These are phyloP conservation scores for Euzetes globulus DNA, from an alignment of 2,888 invertebrate genomes.

Conservation along the genomic window DNA sequence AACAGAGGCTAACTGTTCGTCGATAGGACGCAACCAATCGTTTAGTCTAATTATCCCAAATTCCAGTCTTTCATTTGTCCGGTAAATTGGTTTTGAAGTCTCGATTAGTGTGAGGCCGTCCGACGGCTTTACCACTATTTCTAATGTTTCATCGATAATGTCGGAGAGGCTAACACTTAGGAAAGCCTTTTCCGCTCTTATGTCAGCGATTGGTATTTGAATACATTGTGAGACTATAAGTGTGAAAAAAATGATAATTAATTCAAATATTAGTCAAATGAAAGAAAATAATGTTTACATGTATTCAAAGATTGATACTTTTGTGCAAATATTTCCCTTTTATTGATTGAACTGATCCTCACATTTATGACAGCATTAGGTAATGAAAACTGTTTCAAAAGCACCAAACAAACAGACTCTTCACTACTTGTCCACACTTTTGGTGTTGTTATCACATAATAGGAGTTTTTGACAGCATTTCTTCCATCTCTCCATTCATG, in stretches of 20 bases:
- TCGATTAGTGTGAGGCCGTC: slow-evolving; percentile 26
- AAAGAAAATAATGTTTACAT: neutral
- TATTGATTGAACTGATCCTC: neutral
- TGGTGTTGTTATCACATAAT: slow-evolving; percentile 6
- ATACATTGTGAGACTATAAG: neutral
- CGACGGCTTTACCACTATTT: neutral
- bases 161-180: neutral
- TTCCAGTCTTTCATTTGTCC: slow-evolving; percentile 2
- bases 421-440: slow-evolving; percentile 11
- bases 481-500: neutral
- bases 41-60: slow-evolving; percentile 19
- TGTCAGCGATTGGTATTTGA: neutral
- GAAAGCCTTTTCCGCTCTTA: neutral
- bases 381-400: neutral
- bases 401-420: slow-evolving; percentile 6
- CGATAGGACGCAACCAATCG: slow-evolving; percentile 16
- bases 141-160: neutral
- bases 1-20: neutral
- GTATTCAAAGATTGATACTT: neutral
- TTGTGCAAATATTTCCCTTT: neutral
- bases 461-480: neutral
- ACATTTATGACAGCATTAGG: neutral
- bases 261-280: neutral
- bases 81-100: slow-evolving; percentile 30
- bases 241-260: neutral